Base-by-base conservation (phyloP, 1,140 invertebrate genomes). In the Drosophila auraria region DNA sequence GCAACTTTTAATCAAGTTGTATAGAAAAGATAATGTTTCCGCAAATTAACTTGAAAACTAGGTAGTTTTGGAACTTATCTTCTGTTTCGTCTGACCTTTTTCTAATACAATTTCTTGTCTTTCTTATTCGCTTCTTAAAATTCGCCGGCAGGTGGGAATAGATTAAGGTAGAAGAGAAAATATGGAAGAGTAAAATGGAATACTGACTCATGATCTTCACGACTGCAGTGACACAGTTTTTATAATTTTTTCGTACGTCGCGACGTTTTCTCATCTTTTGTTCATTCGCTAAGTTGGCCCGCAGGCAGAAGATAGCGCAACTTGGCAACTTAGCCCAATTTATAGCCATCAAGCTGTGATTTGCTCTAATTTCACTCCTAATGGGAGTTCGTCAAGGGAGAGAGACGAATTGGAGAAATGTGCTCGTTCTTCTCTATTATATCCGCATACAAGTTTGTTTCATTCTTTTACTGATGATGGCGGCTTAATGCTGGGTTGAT, bases 271-370 rank as follows among this genome's bases (percentile, higher is more conserved):
- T 42, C 66, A 72, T 72, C 68, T 72, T 51, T 73, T 61, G 70
- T 72, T 72, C 17, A n/a, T 15, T 51, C 42, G 66, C 33, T 20
- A 71, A 58, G 36, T 71, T 72, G 73, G 59, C 73, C 44, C 33
- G 44, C 63, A 63, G 50, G 70, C 71, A 59, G 59, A 49, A 73
- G 40, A 73, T 59, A 62, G 42, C 57, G 36, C 61, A 66, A 61
- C 63, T 45, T 30, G 53, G 64, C 64, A 63, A 63, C 64, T 62
- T 82, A 76, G 79, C 79, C 82, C 42, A 82, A 78, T 84, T 84
- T 70, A 86, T 59, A 70, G 82, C 53, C 82, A 82, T 81, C 82
- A 86, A 82, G 74, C 78, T 73, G 82, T 64, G 82, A 86, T 84
- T 82, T 78, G 82, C 71, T 80, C 82, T 72, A 82, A 84, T 84